phyloP scores from a whole-genome alignment of 2,797 vertebrate genomes.

The Ataeniobius toweri region DNA sequence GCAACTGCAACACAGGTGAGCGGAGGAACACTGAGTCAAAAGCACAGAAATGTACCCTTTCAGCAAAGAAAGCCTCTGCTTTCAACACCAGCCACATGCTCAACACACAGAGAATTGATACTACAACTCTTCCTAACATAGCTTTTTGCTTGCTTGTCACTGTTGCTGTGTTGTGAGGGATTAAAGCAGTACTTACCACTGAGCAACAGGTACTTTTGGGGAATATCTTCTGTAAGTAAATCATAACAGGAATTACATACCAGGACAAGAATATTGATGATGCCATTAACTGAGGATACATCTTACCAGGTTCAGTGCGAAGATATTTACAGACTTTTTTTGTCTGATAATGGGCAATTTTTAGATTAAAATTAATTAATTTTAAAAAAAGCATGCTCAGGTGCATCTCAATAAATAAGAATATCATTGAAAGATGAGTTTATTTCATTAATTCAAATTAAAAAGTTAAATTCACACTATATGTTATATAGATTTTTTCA shows the following conservation, averaged over 20 bases:
- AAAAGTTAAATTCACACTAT: background rate
- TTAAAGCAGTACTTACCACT: constrained; percentile 32
- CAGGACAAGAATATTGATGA: constrained; percentile 36
- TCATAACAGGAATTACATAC: constrained; percentile 28
- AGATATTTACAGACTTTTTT: background rate
- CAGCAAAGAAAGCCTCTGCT: constrained; percentile 52
- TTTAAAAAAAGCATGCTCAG: background rate
- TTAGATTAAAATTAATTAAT: background rate
- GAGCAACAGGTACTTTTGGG: constrained; percentile 40
- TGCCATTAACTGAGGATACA: constrained; percentile 10
- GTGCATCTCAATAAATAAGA: background rate
- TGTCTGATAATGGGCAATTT: background rate
- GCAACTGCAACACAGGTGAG: constrained; percentile 48
- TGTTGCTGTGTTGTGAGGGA: constrained; percentile 43
- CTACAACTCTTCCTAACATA: constrained; percentile 58
- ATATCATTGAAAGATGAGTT: background rate
- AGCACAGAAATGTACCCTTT: constrained; percentile 35
- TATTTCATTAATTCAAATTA: background rate
- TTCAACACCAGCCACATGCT: constrained; percentile 30
- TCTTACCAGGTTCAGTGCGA: background rate
- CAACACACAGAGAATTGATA: constrained; percentile 50
- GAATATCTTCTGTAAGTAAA: constrained; percentile 45
- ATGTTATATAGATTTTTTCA: background rate
- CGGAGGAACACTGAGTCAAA: constrained; percentile 39
- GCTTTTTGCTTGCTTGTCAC: constrained; percentile 42